These are phyloP conservation scores for Blennius ocellaris DNA, from an alignment of 2,113 vertebrate genomes.

Conservation along the genomic window DNA sequence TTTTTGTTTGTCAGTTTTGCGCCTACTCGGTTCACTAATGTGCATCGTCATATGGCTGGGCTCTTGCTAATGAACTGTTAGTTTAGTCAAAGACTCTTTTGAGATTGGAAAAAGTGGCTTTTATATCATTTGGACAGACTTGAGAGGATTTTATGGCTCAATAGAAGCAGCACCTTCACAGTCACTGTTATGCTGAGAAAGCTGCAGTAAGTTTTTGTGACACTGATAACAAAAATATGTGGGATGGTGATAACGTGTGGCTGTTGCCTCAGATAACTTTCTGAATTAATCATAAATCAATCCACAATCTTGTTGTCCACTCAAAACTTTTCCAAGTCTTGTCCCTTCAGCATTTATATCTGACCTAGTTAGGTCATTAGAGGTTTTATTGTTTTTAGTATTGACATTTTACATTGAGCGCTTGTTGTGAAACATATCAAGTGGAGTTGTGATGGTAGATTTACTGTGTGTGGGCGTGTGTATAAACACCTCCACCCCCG, in stretches of 20 bases:
- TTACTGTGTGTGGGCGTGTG: constrained; percentile 24
- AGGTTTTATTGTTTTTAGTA: constrained; percentile 47
- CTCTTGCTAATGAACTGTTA: constrained; percentile 44
- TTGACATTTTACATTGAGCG: constrained; percentile 55
- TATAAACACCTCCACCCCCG: background rate
- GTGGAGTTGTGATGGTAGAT: constrained; percentile 21
- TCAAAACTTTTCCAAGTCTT: background rate
- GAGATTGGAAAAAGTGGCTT: constrained; percentile 18
- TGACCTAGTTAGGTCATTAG: constrained; percentile 40
- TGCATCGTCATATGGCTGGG: constrained; percentile 15
- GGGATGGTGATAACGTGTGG: constrained; percentile 6
- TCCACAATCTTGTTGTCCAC: background rate
- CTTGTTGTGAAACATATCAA: constrained; percentile 38
- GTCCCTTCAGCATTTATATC: constrained; percentile 7
- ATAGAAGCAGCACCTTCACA: constrained; percentile 14
- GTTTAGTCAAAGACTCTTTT: constrained; percentile 45
- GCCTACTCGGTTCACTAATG: background rate
- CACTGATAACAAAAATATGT: constrained; percentile 21
- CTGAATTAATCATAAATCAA: constrained; percentile 17
- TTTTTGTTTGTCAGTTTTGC: constrained; percentile 6
- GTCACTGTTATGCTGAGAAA: constrained; percentile 33
- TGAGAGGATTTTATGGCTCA: constrained; percentile 29
- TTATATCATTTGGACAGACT: constrained; percentile 28
- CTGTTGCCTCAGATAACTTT: constrained; percentile 6
- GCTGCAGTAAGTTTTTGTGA: background rate